Conservation (phyloP, 2,797 vertebrate genomes). For the Pitangus sulphuratus region DNA sequence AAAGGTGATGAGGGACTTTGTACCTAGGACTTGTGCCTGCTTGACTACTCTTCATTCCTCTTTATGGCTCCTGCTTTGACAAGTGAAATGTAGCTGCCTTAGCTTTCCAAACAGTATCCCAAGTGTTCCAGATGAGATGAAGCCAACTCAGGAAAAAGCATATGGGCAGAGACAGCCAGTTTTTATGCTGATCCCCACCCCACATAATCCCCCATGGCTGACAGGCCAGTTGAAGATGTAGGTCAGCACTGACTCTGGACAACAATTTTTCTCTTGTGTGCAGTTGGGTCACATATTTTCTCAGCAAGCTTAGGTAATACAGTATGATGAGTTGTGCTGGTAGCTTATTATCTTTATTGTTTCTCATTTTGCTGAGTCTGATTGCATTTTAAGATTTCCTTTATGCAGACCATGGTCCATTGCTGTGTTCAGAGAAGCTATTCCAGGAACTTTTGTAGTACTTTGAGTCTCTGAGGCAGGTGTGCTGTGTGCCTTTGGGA, state of each 20-base stretch:
- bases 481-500: not conserved
- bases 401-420: not conserved
- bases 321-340: not conserved
- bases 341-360: not conserved
- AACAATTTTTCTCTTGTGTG: not conserved
- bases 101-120: conserved; percentile 25
- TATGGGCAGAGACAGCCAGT: not conserved
- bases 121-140: conserved; percentile 19
- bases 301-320: not conserved
- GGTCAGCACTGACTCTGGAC: not conserved
- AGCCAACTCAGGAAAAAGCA: conserved; percentile 12
- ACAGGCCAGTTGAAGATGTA: not conserved
- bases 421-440: not conserved
- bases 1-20: not conserved
- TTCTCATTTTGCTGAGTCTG: not conserved
- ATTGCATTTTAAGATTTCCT: not conserved
- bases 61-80: conserved; percentile 34
- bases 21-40: not conserved
- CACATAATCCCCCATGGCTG: not conserved
- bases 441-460: not conserved
- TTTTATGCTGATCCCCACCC: conserved; percentile 7
- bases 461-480: not conserved
- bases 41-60: conserved; percentile 19
- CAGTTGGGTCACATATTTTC: not conserved
- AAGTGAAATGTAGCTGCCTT: conserved; percentile 43